Evolutionary conservation across 2,797 vertebrate genomes (phyloP).

Genomic region (Myotis vivesi): DNA sequence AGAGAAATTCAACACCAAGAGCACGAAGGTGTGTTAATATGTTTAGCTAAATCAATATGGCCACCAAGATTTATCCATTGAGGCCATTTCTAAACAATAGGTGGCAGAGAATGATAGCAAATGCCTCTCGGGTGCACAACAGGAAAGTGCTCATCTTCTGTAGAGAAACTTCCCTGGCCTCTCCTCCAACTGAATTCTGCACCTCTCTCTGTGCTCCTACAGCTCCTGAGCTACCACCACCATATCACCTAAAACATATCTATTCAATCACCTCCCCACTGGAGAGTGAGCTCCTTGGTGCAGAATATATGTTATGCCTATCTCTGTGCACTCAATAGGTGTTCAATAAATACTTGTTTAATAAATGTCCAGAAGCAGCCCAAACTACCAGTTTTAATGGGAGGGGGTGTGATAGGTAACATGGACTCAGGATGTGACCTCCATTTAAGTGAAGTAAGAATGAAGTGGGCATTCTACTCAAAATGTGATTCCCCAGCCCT

Average conservation of each 20-base stretch:
- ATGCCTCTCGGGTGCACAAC: not conserved
- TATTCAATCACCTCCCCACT: not conserved
- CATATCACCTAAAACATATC: not conserved
- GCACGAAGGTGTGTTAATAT: not conserved
- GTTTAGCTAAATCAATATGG: not conserved
- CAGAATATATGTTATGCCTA: not conserved
- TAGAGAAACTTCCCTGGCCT: not conserved
- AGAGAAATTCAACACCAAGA: not conserved
- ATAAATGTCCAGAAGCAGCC: not conserved
- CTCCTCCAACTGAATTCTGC: not conserved
- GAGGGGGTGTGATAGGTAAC: not conserved
- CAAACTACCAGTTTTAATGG: not conserved
- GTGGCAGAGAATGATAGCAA: not conserved
- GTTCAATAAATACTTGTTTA: not conserved
- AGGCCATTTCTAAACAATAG: not conserved
- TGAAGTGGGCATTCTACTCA: not conserved
- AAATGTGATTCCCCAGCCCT: not conserved
- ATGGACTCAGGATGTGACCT: not conserved
- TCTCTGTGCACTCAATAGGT: not conserved
- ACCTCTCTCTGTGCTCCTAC: no score
- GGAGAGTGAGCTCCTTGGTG: not conserved
- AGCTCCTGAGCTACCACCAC: not conserved
- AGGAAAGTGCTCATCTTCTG: not conserved
- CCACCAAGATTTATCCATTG: not conserved
- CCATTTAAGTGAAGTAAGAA: not conserved